Percentiles rank a stretch among this genome's conserved stretches.
Evolutionary conservation across 2,888 invertebrate species (phyloP).

Genomic region (Chrysina gloriosa): DNA sequence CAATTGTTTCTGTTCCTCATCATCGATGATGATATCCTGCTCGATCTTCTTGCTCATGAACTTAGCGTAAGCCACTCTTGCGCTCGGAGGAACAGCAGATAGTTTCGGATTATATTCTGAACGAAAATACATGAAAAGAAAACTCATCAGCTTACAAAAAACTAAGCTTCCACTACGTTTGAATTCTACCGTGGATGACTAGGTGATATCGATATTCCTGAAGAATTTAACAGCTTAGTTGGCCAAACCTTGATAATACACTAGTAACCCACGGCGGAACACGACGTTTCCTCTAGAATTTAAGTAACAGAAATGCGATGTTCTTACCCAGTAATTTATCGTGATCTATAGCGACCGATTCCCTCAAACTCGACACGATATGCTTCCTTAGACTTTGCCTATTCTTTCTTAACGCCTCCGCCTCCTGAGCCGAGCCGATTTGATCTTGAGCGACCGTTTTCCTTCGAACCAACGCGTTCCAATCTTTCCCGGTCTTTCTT

Average conservation of each 20-base stretch:
- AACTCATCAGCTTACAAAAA: no score
- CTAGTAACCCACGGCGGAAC: no score
- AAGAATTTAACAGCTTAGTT: no score
- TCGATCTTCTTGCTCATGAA: slow-evolving; percentile 83
- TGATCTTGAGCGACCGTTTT: slow-evolving; percentile 79
- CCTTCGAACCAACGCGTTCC: slow-evolving; percentile 85
- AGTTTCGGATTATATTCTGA: slow-evolving; percentile 86
- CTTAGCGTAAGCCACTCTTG: slow-evolving; percentile 87
- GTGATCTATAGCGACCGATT: slow-evolving; percentile 76
- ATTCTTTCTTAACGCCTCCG: slow-evolving; percentile 71
- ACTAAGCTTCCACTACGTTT: no score
- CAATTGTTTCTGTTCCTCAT: slow-evolving; percentile 43
- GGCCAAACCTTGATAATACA: no score
- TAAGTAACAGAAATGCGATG: no score
- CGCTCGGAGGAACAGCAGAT: slow-evolving; percentile 79
- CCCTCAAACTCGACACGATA: slow-evolving; percentile 73
- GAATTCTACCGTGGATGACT: no score
- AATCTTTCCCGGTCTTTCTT: slow-evolving; percentile 73
- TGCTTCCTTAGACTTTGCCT: slow-evolving; percentile 81
- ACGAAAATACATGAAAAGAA: slow-evolving; percentile 42
- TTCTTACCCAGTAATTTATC: slow-evolving; percentile 75
- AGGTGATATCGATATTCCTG: no score
- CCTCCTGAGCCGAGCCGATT: slow-evolving; percentile 81
- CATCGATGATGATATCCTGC: slow-evolving; percentile 66
- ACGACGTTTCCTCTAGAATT: no score